Percentiles rank a stretch among this genome's conserved stretches.
These are phyloP conservation scores for Anagrus nilaparvatae DNA, from an alignment of 1,140 invertebrate genomes.

Conservation along the genomic window DNA sequence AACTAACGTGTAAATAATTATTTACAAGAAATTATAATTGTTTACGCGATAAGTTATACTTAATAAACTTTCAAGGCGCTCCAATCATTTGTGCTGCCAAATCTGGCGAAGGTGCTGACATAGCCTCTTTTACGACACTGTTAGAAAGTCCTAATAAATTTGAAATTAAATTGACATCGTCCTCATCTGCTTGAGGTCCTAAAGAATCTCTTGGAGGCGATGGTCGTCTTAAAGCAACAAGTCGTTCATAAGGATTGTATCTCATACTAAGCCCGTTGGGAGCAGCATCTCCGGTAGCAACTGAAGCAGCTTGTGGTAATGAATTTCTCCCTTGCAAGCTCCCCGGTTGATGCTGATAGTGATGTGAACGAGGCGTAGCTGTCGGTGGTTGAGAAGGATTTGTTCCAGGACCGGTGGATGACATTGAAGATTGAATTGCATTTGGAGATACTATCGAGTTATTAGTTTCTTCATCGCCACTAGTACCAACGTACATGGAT, in stretches of 20 bases:
- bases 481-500: conserved; percentile 32
- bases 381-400: conserved; percentile 38
- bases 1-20: not conserved
- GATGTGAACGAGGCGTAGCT: conserved; percentile 35
- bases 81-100: conserved; percentile 81
- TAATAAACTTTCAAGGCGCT: conserved; percentile 33
- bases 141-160: conserved; percentile 81
- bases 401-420: too few relatives aligned
- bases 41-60: not conserved
- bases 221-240: conserved; percentile 43
- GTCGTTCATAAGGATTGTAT: conserved; percentile 35
- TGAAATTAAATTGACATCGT: conserved; percentile 69
- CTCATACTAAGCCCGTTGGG: conserved; percentile 30
- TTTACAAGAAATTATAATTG: not conserved
- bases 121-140: conserved; percentile 75
- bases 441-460: not conserved
- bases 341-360: conserved; percentile 24
- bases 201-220: conserved; percentile 37
- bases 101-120: conserved; percentile 69
- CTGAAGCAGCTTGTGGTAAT: conserved; percentile 28
- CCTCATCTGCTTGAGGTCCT: conserved; percentile 33
- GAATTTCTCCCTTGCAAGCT: conserved; percentile 29
- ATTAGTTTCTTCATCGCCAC: conserved; percentile 37
- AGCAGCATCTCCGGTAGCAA: conserved; percentile 34
- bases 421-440: too few relatives aligned